phyloP scores from a whole-genome alignment of 2,113 vertebrate species.

The Sterna hirundo region DNA sequence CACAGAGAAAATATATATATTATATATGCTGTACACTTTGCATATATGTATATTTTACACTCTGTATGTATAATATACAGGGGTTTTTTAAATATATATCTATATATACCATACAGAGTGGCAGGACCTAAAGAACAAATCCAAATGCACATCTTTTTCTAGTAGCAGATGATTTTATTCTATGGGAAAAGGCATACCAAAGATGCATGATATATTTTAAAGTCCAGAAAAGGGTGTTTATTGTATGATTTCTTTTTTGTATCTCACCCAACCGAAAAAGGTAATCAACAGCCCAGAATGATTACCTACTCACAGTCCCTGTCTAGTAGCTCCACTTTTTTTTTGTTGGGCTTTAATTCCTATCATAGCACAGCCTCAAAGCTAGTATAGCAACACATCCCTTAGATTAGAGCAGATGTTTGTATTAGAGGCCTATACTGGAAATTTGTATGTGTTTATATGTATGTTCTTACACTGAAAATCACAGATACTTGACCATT shows the following conservation, averaged over 20 bases:
- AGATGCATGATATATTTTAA: not conserved
- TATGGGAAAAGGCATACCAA: not conserved
- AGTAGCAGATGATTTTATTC: too few relatives aligned
- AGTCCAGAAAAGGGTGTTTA: not conserved
- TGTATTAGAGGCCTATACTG: not conserved
- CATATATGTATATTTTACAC: not conserved
- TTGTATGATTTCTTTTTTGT: not conserved
- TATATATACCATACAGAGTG: too few relatives aligned
- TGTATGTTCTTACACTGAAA: not conserved
- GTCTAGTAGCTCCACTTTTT: not conserved
- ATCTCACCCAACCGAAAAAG: not conserved
- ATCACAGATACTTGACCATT: not conserved
- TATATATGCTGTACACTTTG: not conserved
- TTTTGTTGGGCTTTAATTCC: not conserved
- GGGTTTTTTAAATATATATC: not conserved
- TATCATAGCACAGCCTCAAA: not conserved
- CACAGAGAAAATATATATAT: not conserved
- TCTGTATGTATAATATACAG: not conserved
- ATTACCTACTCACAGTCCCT: not conserved
- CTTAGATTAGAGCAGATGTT: not conserved
- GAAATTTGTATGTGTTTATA: not conserved
- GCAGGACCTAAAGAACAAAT: not conserved
- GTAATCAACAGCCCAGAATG: not conserved
- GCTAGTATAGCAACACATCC: not conserved
- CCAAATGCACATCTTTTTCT: not conserved